Evolutionary conservation across 2,888 invertebrate species (phyloP).

Genomic region (Carcina quercana): DNA sequence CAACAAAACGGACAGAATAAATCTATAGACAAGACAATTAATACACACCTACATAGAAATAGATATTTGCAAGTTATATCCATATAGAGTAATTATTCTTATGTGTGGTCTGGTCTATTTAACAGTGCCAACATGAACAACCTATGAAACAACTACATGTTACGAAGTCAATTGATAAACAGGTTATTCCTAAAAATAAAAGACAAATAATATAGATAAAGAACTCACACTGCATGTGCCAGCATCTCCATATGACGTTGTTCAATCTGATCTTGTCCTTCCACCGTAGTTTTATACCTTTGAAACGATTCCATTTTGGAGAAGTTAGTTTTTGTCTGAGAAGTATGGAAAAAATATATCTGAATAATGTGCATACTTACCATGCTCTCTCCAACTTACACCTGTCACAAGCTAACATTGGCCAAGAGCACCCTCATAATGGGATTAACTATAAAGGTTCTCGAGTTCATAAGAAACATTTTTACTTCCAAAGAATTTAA

Average conservation of each 20-base stretch:
- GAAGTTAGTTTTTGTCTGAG: conserved; percentile 98
- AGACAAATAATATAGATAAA: too few species aligned
- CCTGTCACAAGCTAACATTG: conserved; percentile 50
- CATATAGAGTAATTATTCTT: too few species aligned
- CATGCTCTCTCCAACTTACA: conserved; percentile 35
- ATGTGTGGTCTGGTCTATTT: too few species aligned
- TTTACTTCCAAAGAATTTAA: conserved; percentile 44
- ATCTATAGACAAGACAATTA: too few species aligned
- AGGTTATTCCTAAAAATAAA: too few species aligned
- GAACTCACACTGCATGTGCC: conserved; percentile 98
- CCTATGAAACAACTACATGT: too few species aligned
- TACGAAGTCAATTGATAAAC: too few species aligned
- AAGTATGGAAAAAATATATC: conserved; percentile 36
- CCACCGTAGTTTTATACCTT: conserved; percentile 96
- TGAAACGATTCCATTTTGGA: conserved; percentile 99
- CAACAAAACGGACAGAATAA: too few species aligned
- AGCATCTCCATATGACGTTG: conserved; percentile 99
- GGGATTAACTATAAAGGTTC: conserved; percentile 49
- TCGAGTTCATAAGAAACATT: conserved; percentile 49
- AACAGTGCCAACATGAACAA: too few species aligned
- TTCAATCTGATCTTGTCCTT: conserved; percentile 99
- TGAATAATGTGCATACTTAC: conserved; percentile 34
- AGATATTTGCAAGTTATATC: too few species aligned
- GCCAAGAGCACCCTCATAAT: conserved; percentile 35
- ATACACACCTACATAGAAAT: too few species aligned